phyloP scores from a whole-genome alignment of 2,888 invertebrate species.

The Sepiola atlantica region DNA sequence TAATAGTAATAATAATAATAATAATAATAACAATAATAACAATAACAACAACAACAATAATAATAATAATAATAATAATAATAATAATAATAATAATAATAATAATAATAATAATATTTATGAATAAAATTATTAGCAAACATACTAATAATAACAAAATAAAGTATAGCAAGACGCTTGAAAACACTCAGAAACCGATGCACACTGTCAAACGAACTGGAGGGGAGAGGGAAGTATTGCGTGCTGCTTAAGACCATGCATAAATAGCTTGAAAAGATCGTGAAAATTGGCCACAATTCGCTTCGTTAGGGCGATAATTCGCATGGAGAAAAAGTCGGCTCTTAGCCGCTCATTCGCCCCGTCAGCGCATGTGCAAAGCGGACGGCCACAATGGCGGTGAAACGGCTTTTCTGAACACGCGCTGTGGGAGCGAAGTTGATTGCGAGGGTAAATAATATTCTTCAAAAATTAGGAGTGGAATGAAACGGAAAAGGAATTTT shows the following conservation, averaged over 20 bases:
- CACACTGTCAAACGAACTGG: neutral
- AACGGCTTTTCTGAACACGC: constrained; percentile 2
- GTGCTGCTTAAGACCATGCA: neutral
- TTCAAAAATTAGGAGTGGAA: neutral
- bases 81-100: neutral
- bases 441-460: neutral
- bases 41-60: too few relatives aligned
- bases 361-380: neutral
- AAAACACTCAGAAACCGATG: neutral
- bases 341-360: neutral
- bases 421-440: constrained; percentile 8
- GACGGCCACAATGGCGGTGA: neutral
- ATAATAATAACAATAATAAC: too few relatives aligned
- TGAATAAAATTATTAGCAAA: neutral
- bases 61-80: neutral
- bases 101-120: neutral
- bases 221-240: neutral
- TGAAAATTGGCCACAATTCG: constrained; percentile 21
- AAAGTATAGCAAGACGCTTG: neutral
- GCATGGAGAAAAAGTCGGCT: neutral
- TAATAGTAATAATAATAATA: too few relatives aligned
- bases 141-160: neutral
- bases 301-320: neutral
- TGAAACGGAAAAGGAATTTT: neutral
- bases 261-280: neutral